phyloP scores from a whole-genome alignment of 2,888 invertebrate species.

The Minunthozetes semirufus region DNA sequence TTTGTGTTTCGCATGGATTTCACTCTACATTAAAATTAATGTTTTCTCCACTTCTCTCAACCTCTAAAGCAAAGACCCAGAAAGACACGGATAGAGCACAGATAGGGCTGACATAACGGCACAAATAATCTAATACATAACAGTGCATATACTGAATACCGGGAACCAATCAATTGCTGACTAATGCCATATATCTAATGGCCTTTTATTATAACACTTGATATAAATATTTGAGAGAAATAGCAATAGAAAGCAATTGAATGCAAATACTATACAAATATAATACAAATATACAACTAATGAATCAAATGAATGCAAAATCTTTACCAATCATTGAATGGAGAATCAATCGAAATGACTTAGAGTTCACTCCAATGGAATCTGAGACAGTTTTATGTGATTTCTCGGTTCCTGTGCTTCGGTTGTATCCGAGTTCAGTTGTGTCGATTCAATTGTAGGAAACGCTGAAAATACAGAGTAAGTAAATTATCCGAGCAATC shows the following conservation, averaged over 20 bases:
- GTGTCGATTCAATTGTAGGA: conserved; percentile 1
- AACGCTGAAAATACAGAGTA: conserved; percentile 4
- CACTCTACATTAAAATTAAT: conserved; percentile 25
- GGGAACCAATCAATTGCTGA: neutral
- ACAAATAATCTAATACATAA: neutral
- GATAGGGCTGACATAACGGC: neutral
- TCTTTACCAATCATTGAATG: neutral
- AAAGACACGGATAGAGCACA: neutral
- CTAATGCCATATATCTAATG: conserved; percentile 5
- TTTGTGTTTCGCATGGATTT: neutral
- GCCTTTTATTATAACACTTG: conserved; percentile 20
- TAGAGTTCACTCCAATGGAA: neutral
- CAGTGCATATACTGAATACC: neutral
- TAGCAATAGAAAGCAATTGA: neutral
- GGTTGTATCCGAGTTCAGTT: neutral
- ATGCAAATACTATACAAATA: neutral
- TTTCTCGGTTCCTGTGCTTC: neutral
- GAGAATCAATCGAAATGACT: neutral
- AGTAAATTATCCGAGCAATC: conserved; percentile 18
- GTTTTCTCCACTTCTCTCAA: neutral
- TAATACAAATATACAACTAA: neutral
- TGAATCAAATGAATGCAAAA: conserved; percentile 15
- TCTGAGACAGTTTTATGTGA: neutral
- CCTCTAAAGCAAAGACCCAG: neutral
- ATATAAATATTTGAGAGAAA: conserved; percentile 20